Percentiles rank a stretch among this genome's conserved stretches.
These are phyloP conservation scores for Platygyra sinensis DNA, from an alignment of 64 coral and sea anemone genomes.

Conservation along the genomic window DNA sequence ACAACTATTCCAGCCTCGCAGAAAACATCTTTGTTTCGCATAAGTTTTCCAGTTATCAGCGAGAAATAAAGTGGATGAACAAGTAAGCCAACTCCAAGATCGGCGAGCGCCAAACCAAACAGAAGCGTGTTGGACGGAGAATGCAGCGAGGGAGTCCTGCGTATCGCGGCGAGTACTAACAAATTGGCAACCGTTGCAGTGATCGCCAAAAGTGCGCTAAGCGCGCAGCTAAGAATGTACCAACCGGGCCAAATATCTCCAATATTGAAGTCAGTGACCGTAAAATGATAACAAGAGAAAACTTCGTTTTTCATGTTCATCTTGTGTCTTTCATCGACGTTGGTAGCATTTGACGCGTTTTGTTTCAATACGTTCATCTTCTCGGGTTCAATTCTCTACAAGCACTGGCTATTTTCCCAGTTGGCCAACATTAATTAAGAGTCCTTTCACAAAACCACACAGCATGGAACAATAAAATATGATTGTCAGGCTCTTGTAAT, in stretches of 20 bases:
- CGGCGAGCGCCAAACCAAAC: slow-evolving; percentile 17
- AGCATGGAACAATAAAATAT: too few relatives aligned
- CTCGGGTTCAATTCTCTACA: not conserved
- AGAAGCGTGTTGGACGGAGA: slow-evolving; percentile 35
- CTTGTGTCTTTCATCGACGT: not conserved
- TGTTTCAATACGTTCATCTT: not conserved
- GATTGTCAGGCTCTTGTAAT: too few relatives aligned
- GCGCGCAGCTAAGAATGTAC: slow-evolving; percentile 8
- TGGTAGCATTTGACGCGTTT: not conserved
- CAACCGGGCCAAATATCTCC: not conserved
- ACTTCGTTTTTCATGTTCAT: not conserved
- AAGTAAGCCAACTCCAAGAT: slow-evolving; percentile 29
- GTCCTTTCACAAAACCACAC: too few relatives aligned
- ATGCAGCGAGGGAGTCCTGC: slow-evolving; percentile 20
- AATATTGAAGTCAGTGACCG: not conserved
- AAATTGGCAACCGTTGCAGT: not conserved
- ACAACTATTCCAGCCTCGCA: slow-evolving; percentile 8
- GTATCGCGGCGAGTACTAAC: slow-evolving; percentile 9
- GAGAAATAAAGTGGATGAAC: slow-evolving; percentile 25
- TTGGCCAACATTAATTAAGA: too few relatives aligned
- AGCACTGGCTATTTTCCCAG: too few relatives aligned
- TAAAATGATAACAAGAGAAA: slow-evolving; percentile 15
- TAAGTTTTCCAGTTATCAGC: not conserved
- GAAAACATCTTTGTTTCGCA: not conserved
- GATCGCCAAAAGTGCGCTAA: not conserved